Conservation (phyloP, 2,888 invertebrate genomes). For the Dolichomitus sp. region DNA sequence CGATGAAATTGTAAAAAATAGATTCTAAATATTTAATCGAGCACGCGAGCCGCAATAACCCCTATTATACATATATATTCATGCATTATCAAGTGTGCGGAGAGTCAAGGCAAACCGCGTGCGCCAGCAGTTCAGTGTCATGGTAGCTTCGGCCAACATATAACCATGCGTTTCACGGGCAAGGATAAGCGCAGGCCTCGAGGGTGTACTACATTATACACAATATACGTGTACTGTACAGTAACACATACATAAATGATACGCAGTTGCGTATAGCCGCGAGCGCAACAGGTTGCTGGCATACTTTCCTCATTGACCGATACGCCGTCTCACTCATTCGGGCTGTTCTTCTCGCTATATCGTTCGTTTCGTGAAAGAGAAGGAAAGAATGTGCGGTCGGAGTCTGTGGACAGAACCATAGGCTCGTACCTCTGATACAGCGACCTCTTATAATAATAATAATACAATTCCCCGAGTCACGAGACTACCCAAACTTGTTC, state of each 20-base stretch:
- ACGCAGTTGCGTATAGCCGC: conserved; percentile 57
- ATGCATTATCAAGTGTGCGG: conserved; percentile 5
- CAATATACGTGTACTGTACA: background rate
- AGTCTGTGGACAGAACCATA: conserved; percentile 24
- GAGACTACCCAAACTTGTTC: background rate
- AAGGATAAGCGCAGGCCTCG: conserved; percentile 32
- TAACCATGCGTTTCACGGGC: conserved; percentile 21
- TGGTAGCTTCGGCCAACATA: background rate
- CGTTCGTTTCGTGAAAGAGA: background rate
- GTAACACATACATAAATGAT: conserved; percentile 19
- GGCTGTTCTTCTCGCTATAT: conserved; percentile 53
- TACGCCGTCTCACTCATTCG: conserved; percentile 73
- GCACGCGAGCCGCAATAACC: too few species aligned
- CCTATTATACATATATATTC: too few species aligned
- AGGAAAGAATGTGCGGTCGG: conserved; percentile 4
- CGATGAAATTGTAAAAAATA: too few species aligned
- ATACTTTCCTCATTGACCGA: conserved; percentile 81
- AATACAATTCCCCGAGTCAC: background rate
- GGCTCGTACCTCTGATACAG: background rate
- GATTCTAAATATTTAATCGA: too few species aligned
- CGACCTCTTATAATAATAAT: background rate
- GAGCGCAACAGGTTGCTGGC: conserved; percentile 79
- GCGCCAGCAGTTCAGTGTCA: conserved; percentile 25
- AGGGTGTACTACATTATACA: conserved; percentile 8
- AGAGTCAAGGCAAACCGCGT: conserved; percentile 30